phyloP scores from a whole-genome alignment of 2,797 vertebrate genomes.

The Serranus cabrilla region DNA sequence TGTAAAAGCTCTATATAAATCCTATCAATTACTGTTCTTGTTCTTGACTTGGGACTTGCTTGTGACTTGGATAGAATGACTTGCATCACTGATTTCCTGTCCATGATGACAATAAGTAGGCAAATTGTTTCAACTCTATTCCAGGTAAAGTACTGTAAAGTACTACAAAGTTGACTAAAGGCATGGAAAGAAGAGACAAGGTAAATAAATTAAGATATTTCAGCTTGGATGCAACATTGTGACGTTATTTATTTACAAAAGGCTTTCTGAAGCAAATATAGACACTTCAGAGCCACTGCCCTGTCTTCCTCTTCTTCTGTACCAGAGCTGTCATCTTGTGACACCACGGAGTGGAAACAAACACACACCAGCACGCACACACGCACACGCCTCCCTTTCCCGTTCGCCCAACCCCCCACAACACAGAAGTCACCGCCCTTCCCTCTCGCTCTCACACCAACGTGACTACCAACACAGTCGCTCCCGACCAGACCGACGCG shows the following conservation, averaged over 20 bases:
- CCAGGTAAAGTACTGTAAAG: not conserved
- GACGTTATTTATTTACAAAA: not conserved
- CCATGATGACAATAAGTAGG: not conserved
- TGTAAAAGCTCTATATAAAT: too few relatives aligned
- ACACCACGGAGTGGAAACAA: conserved; percentile 45
- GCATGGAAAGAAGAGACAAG: not conserved
- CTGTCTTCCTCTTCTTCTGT: not conserved
- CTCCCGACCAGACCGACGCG: conserved; percentile 5
- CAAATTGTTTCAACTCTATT: not conserved
- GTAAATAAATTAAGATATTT: not conserved
- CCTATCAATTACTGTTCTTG: too few relatives aligned
- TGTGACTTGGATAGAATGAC: too few relatives aligned
- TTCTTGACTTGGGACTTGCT: too few relatives aligned
- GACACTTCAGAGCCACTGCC: not conserved
- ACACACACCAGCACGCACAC: conserved; percentile 14
- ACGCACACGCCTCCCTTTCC: conserved; percentile 79
- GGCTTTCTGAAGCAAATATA: not conserved
- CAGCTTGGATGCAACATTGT: not conserved
- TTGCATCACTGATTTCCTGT: not conserved
- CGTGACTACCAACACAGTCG: conserved; percentile 69
- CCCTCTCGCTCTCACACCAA: conserved; percentile 82
- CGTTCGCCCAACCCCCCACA: conserved; percentile 86
- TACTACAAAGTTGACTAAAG: not conserved
- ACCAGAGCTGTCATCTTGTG: conserved; percentile 24
- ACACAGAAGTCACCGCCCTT: conserved; percentile 81